Conservation (phyloP, 2,888 invertebrate species). For the Anaspis maculata region DNA sequence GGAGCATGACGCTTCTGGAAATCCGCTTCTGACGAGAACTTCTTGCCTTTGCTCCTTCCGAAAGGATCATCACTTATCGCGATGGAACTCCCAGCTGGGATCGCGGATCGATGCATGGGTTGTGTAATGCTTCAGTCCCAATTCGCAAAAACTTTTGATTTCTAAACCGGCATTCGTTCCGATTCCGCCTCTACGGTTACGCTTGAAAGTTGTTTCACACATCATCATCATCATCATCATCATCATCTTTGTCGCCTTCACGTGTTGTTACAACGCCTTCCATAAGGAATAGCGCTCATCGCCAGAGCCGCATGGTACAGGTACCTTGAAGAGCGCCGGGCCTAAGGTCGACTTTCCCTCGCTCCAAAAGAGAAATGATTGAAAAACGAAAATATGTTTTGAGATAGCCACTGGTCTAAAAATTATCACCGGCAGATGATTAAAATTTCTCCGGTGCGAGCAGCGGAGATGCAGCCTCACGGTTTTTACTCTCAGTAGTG, state of each 20-base stretch:
- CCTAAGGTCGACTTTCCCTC: constrained; percentile 6
- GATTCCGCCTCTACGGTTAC: constrained; percentile 2
- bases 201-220: not conserved
- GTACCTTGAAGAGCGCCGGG: not conserved
- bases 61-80: too few relatives aligned
- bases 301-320: too few relatives aligned
- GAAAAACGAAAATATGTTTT: constrained; percentile 20
- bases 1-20: not conserved
- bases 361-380: constrained; percentile 14
- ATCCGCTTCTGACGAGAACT: too few relatives aligned
- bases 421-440: constrained; percentile 31
- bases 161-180: constrained; percentile 17
- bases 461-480: constrained; percentile 19
- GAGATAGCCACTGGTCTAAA: constrained; percentile 33
- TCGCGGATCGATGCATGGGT: too few relatives aligned
- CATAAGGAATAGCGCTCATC: too few relatives aligned
- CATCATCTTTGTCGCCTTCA: too few relatives aligned
- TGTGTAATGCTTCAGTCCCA: constrained; percentile 12
- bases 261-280: too few relatives aligned
- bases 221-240: not conserved
- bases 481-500: constrained; percentile 34
- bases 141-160: constrained; percentile 27
- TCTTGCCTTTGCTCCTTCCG: too few relatives aligned
- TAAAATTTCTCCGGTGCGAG: constrained; percentile 36
- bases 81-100: too few relatives aligned